Base-by-base conservation (phyloP, 1,140 invertebrate species). In the Geopemphigus sp. region DNA sequence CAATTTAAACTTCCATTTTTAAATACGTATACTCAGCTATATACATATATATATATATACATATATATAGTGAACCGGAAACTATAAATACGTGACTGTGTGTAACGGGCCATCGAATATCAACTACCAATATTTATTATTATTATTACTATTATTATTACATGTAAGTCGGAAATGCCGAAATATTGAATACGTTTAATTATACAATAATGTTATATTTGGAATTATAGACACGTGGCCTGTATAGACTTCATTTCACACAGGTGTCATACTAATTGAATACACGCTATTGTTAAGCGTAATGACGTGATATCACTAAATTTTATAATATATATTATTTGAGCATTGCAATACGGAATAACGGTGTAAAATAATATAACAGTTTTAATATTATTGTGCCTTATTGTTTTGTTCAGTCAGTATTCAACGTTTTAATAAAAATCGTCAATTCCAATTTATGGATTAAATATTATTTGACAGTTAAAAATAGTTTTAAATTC, bases 141-240 rank as follows among this genome's bases (percentile, higher is more conserved):
- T 59, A 74, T 74, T 57, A 45, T 47, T 47, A 63, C 26, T 47
- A 74, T 74, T 57, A 45, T 47, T 47, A 78, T 47, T 47, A 59
- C 32, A 29, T 57, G 56, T 76, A 24, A 76, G 8, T 76, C 32
- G 73, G 73, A 76, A 74, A 56, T 10, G 1, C 19, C n/a, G 11
- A 76, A 76, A 76, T 76, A 57, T 56, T 19, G 54, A 32, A 73
- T 73, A 63, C 6, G 17, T 63, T 66, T 66, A 66, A 66, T 66
- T 68, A 24, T 68, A 68, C 32, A 68, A 68, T 47, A 50, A 68
- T 47, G 47, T 4, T 6, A 72, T 6, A 72, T 54, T 70, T 72
- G 17, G 19, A 53, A 72, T 54, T 72, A 32, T 54, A 54, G 17
- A 54, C 47, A 54, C 68, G 68, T 72, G 68, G 47, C n/a, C 0